phyloP scores from a whole-genome alignment of 2,888 invertebrate species.

The Melinaea marsaeus region DNA sequence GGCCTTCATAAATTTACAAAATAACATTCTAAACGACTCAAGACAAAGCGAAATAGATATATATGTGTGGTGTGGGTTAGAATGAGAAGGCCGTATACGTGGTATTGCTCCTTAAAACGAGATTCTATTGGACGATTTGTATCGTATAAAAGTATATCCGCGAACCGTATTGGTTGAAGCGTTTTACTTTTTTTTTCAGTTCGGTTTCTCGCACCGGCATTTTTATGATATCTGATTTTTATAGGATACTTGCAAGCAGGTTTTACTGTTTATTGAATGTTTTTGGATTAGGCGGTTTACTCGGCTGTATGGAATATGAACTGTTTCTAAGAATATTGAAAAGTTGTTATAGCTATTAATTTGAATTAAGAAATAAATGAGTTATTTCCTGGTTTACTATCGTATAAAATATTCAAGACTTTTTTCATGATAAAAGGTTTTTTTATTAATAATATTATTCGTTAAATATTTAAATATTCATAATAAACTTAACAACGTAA shows the following conservation, averaged over 20 bases:
- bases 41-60: conserved; percentile 37
- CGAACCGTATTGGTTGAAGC: conserved; percentile 42
- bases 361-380: no score
- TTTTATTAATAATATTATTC: no score
- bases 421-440: no score
- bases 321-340: no score
- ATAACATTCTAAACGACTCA: conserved; percentile 36
- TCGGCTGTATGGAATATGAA: no score
- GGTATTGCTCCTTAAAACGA: conserved; percentile 51
- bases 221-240: conserved; percentile 61
- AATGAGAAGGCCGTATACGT: conserved; percentile 48
- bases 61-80: conserved; percentile 36
- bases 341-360: no score
- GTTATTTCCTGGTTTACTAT: no score
- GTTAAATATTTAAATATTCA: no score
- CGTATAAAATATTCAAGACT: no score
- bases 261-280: conserved; percentile 45
- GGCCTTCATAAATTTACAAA: conserved; percentile 37
- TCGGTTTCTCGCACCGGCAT: conserved; percentile 34
- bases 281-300: conserved; percentile 42
- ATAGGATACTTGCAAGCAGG: conserved; percentile 56
- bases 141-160: conserved; percentile 52
- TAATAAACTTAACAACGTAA: no score
- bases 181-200: conserved; percentile 44
- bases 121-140: conserved; percentile 56